These are phyloP conservation scores for Ambastaia sidthimunki DNA, from an alignment of 2,797 vertebrate species.

Conservation along the genomic window DNA sequence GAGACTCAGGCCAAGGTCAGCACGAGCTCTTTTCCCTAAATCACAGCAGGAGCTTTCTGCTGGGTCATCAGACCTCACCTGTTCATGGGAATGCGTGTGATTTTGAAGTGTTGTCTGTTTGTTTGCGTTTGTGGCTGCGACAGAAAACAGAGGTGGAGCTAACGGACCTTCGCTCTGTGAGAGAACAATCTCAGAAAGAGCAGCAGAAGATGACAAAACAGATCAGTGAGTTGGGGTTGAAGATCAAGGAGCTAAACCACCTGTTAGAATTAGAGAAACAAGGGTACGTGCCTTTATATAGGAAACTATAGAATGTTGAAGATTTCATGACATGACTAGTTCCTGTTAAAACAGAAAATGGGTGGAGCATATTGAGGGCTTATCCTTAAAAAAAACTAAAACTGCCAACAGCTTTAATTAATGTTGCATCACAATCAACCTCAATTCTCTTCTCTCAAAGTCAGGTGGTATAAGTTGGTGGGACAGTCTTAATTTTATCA, in stretches of 20 bases:
- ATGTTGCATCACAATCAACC: too few species aligned
- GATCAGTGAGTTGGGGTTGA: slow-evolving; percentile 78
- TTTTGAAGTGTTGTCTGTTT: slow-evolving; percentile 10
- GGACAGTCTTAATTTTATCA: too few species aligned
- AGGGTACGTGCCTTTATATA: slow-evolving; percentile 75
- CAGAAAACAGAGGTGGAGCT: slow-evolving; percentile 90
- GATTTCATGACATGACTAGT: background rate
- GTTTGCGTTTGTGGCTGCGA: slow-evolving; percentile 27
- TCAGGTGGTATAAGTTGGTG: too few species aligned
- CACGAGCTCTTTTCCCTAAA: background rate
- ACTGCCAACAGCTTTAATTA: too few species aligned
- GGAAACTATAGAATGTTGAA: background rate
- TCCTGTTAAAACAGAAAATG: too few species aligned
- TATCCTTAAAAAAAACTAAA: too few species aligned
- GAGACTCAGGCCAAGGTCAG: slow-evolving; percentile 88
- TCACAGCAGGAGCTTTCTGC: slow-evolving; percentile 1
- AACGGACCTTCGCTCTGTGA: slow-evolving; percentile 78
- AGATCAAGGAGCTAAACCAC: slow-evolving; percentile 81
- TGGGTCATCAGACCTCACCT: background rate
- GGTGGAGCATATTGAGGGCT: too few species aligned
- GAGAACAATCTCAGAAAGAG: slow-evolving; percentile 84
- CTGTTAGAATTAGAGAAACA: slow-evolving; percentile 85
- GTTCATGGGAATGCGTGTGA: background rate
- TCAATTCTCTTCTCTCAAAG: too few species aligned
- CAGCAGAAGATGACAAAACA: slow-evolving; percentile 83